Evolutionary conservation across 2,113 vertebrate genomes (phyloP), one percentile per base, ranked within the genome.

Genomic region (Fulmarus glacialis): DNA sequence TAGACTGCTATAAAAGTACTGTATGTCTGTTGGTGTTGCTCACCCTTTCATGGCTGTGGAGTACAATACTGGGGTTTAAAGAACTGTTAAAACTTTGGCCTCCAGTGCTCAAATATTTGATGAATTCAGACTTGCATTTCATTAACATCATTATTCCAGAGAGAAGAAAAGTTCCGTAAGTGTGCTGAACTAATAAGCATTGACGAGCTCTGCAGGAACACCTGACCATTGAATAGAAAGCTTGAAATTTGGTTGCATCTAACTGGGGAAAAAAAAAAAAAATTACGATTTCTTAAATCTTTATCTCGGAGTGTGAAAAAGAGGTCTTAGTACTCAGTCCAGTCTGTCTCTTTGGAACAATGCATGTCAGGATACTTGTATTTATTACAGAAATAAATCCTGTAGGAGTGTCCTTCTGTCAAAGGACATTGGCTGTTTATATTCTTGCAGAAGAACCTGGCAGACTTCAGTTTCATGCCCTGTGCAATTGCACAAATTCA

Each of bases 211-310:
- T 92, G 21, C 17, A 55, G 72, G 22, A 89, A 2, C 43, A 59
- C 15, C 38, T 73, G 43, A 36, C 29, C 34, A 6, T 38, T 79
- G 62, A 55, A 20, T 48, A 53, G 34, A 50, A 92, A 56, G 29
- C 14, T 38, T 52, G 45, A 80, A 58, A 67, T 86, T 43, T 80
- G 30, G 4, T 89, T 81, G 6, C 6, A 9, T 72, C 43, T 71
- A n/a, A n/a, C 15, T 48, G 26, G 19, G 19, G 0, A 0, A 30
- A 32, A 45, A 0, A 30, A n/a, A 45, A 74, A 55, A 22, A 12
- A 19, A 10, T 9, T 6, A 23, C 0, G 7, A 1, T 34, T 89
- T 77, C 62, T 24, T 5, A 62, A 73, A 12, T 58, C 19, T 74
- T 52, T 58, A 11, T 94, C 42, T 77, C 11, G 4, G 14, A 60